Evolutionary conservation across 2,888 invertebrate species (phyloP).

Genomic region (Hirtodrosophila cameraria): DNA sequence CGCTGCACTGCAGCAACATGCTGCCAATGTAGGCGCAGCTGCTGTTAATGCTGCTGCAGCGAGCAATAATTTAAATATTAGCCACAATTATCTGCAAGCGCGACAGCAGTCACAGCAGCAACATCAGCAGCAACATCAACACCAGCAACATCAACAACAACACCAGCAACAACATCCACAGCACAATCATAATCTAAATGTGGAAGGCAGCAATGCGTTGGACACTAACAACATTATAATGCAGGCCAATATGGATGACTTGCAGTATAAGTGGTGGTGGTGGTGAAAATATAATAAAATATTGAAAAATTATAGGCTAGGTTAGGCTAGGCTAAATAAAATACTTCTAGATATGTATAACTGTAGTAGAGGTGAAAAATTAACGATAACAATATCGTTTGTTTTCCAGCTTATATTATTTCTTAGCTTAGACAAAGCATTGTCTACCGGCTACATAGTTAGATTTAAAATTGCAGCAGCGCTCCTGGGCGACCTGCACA

Average conservation of each 20-base stretch:
- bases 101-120: slow-evolving; percentile 58
- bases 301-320: slow-evolving; percentile 56
- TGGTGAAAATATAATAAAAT: slow-evolving; percentile 73
- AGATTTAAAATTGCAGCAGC: slow-evolving; percentile 27
- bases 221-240: slow-evolving; percentile 82
- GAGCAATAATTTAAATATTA: slow-evolving; percentile 69
- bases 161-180: slow-evolving; percentile 53
- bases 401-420: not conserved
- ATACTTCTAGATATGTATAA: slow-evolving; percentile 20
- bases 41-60: slow-evolving; percentile 50
- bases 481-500: slow-evolving; percentile 27
- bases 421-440: slow-evolving; percentile 22
- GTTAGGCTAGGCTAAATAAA: slow-evolving; percentile 30
- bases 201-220: slow-evolving; percentile 81
- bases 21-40: slow-evolving; percentile 55
- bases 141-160: slow-evolving; percentile 45
- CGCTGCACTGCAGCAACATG: slow-evolving; percentile 59
- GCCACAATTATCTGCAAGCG: slow-evolving; percentile 69
- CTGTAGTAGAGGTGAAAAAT: no score
- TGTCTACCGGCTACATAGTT: slow-evolving; percentile 15
- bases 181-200: slow-evolving; percentile 73
- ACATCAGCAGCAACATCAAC: slow-evolving; percentile 42
- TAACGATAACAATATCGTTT: no score
- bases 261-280: slow-evolving; percentile 83
- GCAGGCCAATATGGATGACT: slow-evolving; percentile 83